Evolutionary conservation across 2,113 vertebrate species (phyloP).

Genomic region (Paralichthys olivaceus): DNA sequence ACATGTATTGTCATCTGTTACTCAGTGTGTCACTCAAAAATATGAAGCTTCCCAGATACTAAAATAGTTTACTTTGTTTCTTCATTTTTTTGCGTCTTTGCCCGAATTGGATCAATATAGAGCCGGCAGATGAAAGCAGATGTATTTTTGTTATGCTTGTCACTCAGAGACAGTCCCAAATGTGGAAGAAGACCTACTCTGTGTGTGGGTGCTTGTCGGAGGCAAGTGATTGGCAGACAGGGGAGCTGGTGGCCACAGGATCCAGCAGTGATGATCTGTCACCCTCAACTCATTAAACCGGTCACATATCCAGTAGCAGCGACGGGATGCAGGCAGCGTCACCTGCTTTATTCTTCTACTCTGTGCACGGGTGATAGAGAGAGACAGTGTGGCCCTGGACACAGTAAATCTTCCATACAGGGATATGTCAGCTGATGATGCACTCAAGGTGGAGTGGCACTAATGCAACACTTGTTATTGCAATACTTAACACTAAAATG

Average conservation of each 20-base stretch:
- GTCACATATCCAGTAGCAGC: conserved; percentile 34
- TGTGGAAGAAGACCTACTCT: conserved; percentile 29
- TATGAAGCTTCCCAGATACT: conserved; percentile 21
- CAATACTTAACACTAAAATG: neutral
- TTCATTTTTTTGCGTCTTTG: conserved; percentile 31
- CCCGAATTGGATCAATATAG: conserved; percentile 33
- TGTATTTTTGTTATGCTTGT: conserved; percentile 54
- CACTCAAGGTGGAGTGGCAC: neutral
- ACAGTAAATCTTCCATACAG: conserved; percentile 14
- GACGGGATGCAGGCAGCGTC: conserved; percentile 20
- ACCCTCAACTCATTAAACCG: conserved; percentile 53
- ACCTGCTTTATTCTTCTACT: conserved; percentile 31
- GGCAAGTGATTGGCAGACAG: conserved; percentile 54
- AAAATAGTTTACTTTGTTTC: conserved; percentile 36
- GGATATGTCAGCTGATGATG: conserved; percentile 7
- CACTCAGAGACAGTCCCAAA: conserved; percentile 51
- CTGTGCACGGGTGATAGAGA: conserved; percentile 21
- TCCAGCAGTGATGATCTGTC: conserved; percentile 60
- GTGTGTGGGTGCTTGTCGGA: conserved; percentile 40
- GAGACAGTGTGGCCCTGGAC: conserved; percentile 2
- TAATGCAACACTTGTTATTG: neutral
- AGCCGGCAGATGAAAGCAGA: conserved; percentile 35
- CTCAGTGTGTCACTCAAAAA: conserved; percentile 42
- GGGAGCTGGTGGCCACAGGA: conserved; percentile 55
- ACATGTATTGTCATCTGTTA: conserved; percentile 44